Evolutionary conservation across 92 coral and sea anemone genomes (phyloP), one percentile per base, ranked within the genome.

Genomic region (Porites divaricata): DNA sequence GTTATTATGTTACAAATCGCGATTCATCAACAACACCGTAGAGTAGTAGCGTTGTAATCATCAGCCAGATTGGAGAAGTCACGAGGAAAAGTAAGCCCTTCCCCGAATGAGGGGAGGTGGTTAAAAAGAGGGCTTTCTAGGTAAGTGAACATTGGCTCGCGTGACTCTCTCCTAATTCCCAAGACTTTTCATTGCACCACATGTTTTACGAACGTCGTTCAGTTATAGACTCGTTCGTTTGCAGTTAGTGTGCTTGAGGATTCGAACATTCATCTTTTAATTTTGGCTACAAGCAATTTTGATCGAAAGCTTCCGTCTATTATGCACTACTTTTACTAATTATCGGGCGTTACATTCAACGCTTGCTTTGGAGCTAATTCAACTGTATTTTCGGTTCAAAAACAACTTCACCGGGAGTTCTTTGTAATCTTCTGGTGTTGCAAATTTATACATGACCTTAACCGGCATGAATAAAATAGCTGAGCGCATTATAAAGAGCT

Each of bases 111-210:
- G 74, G 93, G 93, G 69, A 80, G 41, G 85, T 90, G 93, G 93
- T 75, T 90, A 21, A 74, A 90, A 65, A 90, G 93, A 63, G 93
- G 93, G n/a, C 81, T 90, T 2, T 86, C 93, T 15, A 90, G 93
- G 93, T 90, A 76, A 56, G 88, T 8, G 54, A 9, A 50, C 59
- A 3, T 16, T 17, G 16, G 82, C 67, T 78, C 23, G 74, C 83
- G 74, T 78, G 83, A 78, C 83, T 22, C 23, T 26, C 2, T 48
- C 9, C 8, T 4, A 15, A 5, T 26, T 24, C 16, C 12, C 14
- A 8, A 54, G 14, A 15, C 16, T 54, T 54, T 11, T 54, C 59
- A 54, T 11, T 54, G 15, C 59, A 15, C 59, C 59, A 15, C 59
- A 54, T 8, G 59, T 54, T 54, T 11, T 3, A 54, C 59, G 5